Base-by-base conservation (phyloP, 1,140 invertebrate species). In the Apis cerana region DNA sequence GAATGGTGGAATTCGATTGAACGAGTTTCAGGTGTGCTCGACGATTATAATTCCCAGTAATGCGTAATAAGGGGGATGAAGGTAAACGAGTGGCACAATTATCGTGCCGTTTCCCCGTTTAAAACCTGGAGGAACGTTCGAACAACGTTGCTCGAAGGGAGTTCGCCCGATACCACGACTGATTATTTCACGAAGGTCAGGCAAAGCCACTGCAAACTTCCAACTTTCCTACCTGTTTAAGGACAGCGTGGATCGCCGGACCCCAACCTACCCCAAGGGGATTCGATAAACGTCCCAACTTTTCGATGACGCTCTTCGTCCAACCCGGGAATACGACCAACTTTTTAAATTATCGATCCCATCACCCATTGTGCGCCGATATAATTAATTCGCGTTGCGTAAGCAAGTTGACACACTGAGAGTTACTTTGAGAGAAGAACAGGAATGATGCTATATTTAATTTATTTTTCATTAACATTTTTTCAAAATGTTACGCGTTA, bases 231-330 rank as follows among this genome's bases (percentile, higher is more conserved):
- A 43, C 21, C 67, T 27, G 58, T 62, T 80, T 72, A 80, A 80
- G 77, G 77, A 78, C 27, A 68, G n/a, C 43, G 65, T 11, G 65
- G 33, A 69, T 58, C 58, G 33, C 21, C n/a, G 48, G 56, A 52
- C 43, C 27, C 33, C 13, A 62, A 71, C 67, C 58, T 61, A 52
- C 48, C 77, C 71, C 81, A 82, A 80, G 64, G 76, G 76, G 72
- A 80, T 89, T 85, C 83, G 79, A 72, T 80, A 85, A 87, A 83
- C 82, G 74, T 75, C 61, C 76, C 78, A 83, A 71, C 67, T 72
- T 72, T 43, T 54, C 50, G 68, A 80, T 52, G 68, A 71, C n/a
- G 70, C 50, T 80, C 77, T 43, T 17, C 68, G 33, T 21, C 33
- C 13, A 15, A 15, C 33, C 15, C 50, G 19, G 19, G n/a, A 27